These are phyloP conservation scores for Macroglossus sobrinus DNA, from an alignment of 2,113 vertebrate genomes.

Conservation along the genomic window DNA sequence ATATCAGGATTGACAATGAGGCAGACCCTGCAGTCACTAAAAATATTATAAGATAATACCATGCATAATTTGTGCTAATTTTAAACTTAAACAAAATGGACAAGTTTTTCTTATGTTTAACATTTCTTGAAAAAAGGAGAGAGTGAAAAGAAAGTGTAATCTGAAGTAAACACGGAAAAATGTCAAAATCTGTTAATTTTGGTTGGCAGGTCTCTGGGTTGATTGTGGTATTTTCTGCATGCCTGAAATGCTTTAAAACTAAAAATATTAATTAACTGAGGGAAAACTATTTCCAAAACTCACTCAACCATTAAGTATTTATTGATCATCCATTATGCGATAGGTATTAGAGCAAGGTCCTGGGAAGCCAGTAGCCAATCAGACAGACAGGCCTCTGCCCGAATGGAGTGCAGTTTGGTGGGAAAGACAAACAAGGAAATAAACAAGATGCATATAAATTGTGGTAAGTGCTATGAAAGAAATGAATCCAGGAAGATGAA, in stretches of 20 bases:
- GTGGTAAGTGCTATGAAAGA: neutral
- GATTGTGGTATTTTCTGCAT: neutral
- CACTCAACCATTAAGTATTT: neutral
- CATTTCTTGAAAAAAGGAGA: neutral
- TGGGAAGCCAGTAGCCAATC: neutral
- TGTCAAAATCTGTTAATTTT: neutral
- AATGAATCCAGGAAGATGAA: neutral
- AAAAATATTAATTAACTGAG: neutral
- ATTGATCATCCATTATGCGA: neutral
- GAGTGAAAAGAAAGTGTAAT: neutral
- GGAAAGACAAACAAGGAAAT: no score
- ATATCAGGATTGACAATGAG: neutral
- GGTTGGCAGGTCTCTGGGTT: neutral
- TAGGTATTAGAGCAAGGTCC: neutral
- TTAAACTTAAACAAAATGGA: neutral
- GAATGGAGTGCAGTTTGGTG: neutral
- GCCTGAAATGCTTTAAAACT: neutral
- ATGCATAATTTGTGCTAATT: neutral
- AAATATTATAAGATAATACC: neutral
- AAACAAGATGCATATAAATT: neutral
- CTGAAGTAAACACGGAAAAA: neutral
- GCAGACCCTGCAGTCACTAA: neutral
- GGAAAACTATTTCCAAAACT: neutral
- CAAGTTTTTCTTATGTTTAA: neutral
- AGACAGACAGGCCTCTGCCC: neutral